These are phyloP conservation scores for Xestia xanthographa DNA, from an alignment of 2,888 invertebrate genomes.

Conservation along the genomic window DNA sequence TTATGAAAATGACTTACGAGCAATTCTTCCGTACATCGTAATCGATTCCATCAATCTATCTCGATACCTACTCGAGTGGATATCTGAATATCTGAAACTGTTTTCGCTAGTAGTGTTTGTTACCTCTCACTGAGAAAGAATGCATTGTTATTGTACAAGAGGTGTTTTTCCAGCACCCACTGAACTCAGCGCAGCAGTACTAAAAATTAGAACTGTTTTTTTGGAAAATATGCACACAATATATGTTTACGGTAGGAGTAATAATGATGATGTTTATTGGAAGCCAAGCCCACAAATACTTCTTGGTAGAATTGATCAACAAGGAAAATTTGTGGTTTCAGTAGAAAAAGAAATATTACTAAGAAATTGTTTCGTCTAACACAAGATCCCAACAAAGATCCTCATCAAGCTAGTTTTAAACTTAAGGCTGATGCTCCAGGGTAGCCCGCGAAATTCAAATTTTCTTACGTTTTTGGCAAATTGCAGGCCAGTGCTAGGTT, in stretches of 20 bases:
- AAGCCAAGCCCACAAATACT: background rate
- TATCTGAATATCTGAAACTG: constrained; percentile 39
- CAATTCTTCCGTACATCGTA: constrained; percentile 50
- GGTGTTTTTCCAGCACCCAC: constrained; percentile 1
- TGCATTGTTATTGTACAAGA: constrained; percentile 24
- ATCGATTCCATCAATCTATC: constrained; percentile 64
- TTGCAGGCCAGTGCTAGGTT: too few relatives aligned
- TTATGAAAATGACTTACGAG: constrained; percentile 15
- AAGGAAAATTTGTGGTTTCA: background rate
- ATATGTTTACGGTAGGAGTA: background rate
- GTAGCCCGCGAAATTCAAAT: too few relatives aligned
- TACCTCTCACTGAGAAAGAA: constrained; percentile 27
- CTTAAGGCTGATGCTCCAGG: too few relatives aligned
- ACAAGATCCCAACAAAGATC: background rate
- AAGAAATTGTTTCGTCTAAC: background rate
- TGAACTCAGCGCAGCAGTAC: background rate
- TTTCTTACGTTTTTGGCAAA: too few relatives aligned
- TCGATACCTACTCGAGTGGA: constrained; percentile 62
- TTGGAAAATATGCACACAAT: background rate
- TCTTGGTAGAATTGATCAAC: background rate
- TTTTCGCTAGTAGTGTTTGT: constrained; percentile 17
- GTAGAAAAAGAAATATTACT: background rate
- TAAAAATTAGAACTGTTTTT: constrained; percentile 11
- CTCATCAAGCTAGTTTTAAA: background rate
- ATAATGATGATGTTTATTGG: background rate